Evolutionary conservation across 1,140 invertebrate genomes (phyloP).

Genomic region (Pogonognathellus flavescens): DNA sequence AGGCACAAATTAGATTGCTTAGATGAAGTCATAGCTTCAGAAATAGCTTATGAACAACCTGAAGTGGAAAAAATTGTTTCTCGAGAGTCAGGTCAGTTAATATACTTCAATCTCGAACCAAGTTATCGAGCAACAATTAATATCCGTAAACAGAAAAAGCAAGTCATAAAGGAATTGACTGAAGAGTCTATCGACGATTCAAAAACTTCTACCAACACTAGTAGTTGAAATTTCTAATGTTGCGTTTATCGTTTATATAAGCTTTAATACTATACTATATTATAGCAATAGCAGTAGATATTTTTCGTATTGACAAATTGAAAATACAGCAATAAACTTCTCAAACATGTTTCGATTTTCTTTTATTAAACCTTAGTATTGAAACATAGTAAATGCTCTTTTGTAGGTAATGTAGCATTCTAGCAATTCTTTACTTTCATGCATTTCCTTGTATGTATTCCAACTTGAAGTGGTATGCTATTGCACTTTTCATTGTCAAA

Average conservation of each 20-base stretch:
- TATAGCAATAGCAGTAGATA: neutral
- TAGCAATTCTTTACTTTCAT: no score
- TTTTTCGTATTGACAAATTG: neutral
- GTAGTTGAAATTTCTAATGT: neutral
- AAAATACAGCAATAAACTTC: neutral
- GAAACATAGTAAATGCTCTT: no score
- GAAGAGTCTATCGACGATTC: neutral
- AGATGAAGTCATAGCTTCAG: slow-evolving; percentile 73
- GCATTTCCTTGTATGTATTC: no score
- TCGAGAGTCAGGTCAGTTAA: slow-evolving; percentile 45
- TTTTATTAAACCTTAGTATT: no score
- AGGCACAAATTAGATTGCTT: slow-evolving; percentile 73
- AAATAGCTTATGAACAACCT: slow-evolving; percentile 72
- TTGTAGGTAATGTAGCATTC: no score
- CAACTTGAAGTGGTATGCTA: no score
- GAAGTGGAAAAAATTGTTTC: slow-evolving; percentile 58
- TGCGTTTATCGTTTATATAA: neutral
- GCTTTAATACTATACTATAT: no score
- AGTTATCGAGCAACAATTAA: slow-evolving; percentile 64
- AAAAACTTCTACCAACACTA: neutral
- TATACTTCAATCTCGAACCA: slow-evolving; percentile 58
- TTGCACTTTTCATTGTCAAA: no score
- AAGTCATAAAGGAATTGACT: neutral
- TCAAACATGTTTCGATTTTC: no score
- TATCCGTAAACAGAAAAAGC: slow-evolving; percentile 38